These are phyloP conservation scores for Rhynchonycteris naso DNA, from an alignment of 2,797 vertebrate genomes.

Conservation along the genomic window DNA sequence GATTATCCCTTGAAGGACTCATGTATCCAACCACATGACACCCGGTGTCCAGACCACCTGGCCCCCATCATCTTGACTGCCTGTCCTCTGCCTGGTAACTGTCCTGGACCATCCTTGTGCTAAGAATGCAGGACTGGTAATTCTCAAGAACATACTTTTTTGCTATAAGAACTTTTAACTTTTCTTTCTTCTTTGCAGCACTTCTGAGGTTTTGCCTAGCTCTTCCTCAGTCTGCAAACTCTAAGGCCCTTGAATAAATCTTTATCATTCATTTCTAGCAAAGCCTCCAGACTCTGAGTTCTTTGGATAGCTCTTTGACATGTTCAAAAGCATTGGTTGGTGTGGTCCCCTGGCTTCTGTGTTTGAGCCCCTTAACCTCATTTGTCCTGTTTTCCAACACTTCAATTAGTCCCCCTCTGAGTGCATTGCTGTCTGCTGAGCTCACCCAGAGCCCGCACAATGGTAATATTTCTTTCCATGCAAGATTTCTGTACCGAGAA, in stretches of 20 bases:
- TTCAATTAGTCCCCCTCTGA: neutral
- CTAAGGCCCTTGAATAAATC: neutral
- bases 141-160: neutral
- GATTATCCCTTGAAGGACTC: neutral
- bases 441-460: neutral
- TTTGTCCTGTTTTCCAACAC: neutral
- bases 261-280: neutral
- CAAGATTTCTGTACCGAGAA: neutral
- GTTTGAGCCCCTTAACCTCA: neutral
- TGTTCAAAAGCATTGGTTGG: neutral
- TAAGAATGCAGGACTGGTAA: neutral
- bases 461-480: neutral
- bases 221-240: neutral
- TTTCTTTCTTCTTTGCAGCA: neutral
- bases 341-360: neutral
- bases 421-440: neutral
- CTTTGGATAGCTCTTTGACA: neutral
- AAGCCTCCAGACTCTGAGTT: neutral
- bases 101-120: neutral
- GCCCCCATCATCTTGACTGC: neutral
- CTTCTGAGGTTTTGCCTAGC: neutral
- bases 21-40: neutral
- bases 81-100: neutral
- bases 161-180: neutral
- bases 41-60: neutral